A percentile compares a stretch with the other conserved stretches of the same genome.
Evolutionary conservation across 2,113 vertebrate genomes (phyloP).

Genomic region (Mustela nigripes): DNA sequence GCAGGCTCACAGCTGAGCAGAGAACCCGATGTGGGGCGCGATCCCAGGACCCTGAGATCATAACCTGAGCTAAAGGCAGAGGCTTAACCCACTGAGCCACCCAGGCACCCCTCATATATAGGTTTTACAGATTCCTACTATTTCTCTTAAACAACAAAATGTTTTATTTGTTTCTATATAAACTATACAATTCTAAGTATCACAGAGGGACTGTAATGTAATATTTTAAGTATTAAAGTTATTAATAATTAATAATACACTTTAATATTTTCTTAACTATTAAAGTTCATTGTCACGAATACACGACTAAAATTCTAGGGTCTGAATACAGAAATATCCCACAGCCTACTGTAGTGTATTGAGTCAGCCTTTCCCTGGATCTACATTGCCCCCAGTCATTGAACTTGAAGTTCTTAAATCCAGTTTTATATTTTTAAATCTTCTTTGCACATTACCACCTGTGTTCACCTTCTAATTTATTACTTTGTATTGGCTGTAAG

Average conservation of each 20-base stretch:
- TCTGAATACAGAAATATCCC: neutral
- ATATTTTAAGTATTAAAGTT: neutral
- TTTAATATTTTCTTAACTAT: constrained; percentile 22
- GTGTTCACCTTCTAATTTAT: neutral
- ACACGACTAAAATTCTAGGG: neutral
- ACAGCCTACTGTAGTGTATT: neutral
- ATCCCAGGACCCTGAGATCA: no score
- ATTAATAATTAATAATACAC: neutral
- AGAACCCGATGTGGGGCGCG: no score
- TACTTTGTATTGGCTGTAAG: constrained; percentile 18
- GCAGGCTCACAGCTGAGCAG: no score
- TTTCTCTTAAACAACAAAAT: neutral
- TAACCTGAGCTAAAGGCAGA: no score
- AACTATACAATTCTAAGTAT: neutral
- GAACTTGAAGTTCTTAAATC: neutral
- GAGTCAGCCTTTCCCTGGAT: neutral
- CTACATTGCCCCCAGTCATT: neutral
- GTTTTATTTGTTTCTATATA: constrained; percentile 14
- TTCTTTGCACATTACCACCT: neutral
- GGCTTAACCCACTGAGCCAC: no score
- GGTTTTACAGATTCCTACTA: constrained; percentile 18
- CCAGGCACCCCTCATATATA: neutral
- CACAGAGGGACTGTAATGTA: neutral
- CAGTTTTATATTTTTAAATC: constrained; percentile 38
- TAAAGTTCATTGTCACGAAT: neutral